A percentile compares a stretch with the other conserved stretches of the same genome.
phyloP scores from a whole-genome alignment of 1,140 invertebrate genomes.

The Idris sp. region DNA sequence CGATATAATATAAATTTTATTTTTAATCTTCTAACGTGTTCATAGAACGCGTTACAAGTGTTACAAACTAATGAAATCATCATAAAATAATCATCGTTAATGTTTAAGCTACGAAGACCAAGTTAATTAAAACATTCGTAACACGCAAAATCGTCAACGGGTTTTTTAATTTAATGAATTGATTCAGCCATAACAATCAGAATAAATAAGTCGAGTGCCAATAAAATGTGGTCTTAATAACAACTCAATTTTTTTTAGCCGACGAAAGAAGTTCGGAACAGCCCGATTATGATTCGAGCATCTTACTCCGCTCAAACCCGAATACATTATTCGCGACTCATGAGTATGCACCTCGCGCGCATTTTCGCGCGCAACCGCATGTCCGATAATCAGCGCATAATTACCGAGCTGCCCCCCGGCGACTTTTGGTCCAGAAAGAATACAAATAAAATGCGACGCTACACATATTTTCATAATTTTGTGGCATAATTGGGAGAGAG shows the following conservation, averaged over 20 bases:
- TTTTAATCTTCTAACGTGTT: conserved; percentile 19
- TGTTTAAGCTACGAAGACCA: neutral
- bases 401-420: conserved; percentile 24
- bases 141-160: conserved; percentile 2
- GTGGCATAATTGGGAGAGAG: conserved; percentile 22
- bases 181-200: conserved; percentile 42
- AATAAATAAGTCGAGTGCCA: conserved; percentile 32
- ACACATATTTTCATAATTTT: conserved; percentile 49
- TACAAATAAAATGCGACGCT: too few species aligned
- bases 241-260: conserved; percentile 54
- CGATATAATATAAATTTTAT: conserved; percentile 1
- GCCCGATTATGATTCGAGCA: conserved; percentile 31
- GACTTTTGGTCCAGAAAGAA: too few species aligned
- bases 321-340: conserved; percentile 51
- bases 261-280: conserved; percentile 30
- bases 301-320: conserved; percentile 33
- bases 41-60: conserved; percentile 4
- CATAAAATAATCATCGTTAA: conserved; percentile 40
- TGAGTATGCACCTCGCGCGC: conserved; percentile 52
- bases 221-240: conserved; percentile 47
- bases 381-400: conserved; percentile 50
- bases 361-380: conserved; percentile 41
- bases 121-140: conserved; percentile 39
- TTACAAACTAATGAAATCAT: conserved; percentile 6
- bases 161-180: conserved; percentile 36